Evolutionary conservation across 2,797 vertebrate genomes (phyloP).

Genomic region (Decapterus maruadsi): DNA sequence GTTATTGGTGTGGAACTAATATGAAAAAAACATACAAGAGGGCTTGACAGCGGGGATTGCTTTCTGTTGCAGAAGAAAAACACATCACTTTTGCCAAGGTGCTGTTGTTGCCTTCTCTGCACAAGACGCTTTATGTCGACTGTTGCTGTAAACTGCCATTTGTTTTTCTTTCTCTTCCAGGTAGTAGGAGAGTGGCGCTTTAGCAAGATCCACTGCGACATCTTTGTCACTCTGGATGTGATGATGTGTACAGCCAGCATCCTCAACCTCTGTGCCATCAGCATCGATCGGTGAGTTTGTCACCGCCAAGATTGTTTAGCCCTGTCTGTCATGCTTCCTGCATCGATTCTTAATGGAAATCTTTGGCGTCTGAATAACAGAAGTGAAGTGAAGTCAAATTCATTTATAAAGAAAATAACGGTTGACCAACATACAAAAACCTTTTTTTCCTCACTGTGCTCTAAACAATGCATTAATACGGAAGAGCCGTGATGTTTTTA

Average conservation of each 20-base stretch:
- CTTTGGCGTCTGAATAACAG: constrained; percentile 47
- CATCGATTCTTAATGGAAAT: constrained; percentile 61
- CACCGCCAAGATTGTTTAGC: constrained; percentile 37
- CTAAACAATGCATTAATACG: too few relatives aligned
- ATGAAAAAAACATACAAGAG: constrained; percentile 5
- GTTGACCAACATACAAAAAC: too few relatives aligned
- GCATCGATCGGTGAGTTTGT: constrained; percentile 95
- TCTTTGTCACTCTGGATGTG: constrained; percentile 98
- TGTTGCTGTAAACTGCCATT: constrained; percentile 53
- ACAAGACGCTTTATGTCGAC: constrained; percentile 35
- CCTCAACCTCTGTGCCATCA: constrained; percentile 99
- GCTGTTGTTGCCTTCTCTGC: constrained; percentile 1
- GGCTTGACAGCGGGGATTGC: constrained; percentile 21
- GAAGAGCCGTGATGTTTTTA: too few relatives aligned
- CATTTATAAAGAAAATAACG: background rate
- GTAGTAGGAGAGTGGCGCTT: constrained; percentile 98
- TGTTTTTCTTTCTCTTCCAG: constrained; percentile 82
- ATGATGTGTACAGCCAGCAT: constrained; percentile 99
- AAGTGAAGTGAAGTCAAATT: background rate
- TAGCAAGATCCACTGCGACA: constrained; percentile 98
- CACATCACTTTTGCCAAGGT: constrained; percentile 19
- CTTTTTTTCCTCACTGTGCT: too few relatives aligned
- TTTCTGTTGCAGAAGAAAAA: constrained; percentile 38
- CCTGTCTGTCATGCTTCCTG: constrained; percentile 40
- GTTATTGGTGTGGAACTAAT: constrained; percentile 31